A percentile compares a stretch with the other conserved stretches of the same genome.
Evolutionary conservation across 2,113 vertebrate species (phyloP).

Genomic region (Junco hyemalis): DNA sequence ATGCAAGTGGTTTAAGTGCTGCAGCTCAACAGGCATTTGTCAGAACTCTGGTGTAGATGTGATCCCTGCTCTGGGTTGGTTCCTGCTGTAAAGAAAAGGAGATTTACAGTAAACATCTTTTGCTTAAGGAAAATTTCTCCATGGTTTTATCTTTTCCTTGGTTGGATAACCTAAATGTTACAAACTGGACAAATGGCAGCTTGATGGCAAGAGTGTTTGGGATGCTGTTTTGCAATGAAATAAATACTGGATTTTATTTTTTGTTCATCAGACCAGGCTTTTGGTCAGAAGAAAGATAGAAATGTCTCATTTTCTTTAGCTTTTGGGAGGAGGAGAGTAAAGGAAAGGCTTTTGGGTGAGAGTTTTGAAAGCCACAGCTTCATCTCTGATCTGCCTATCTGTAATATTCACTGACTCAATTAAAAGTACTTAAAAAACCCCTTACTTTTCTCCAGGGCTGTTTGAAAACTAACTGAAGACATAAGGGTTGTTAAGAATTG

Average conservation of each 20-base stretch:
- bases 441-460: not conserved
- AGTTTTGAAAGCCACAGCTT: not conserved
- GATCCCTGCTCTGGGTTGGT: not conserved
- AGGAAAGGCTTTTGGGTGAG: not conserved
- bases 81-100: not conserved
- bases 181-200: not conserved
- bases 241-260: not conserved
- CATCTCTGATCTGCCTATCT: not conserved
- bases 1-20: slow-evolving; percentile 51
- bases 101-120: not conserved
- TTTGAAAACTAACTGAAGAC: not conserved
- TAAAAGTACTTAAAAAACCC: not conserved
- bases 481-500: not conserved
- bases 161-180: not conserved
- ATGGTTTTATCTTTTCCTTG: not conserved
- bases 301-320: not conserved
- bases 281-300: not conserved
- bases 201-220: not conserved
- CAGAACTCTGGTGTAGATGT: not conserved
- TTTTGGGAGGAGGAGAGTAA: not conserved
- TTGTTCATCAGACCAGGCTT: not conserved
- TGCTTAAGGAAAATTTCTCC: not conserved
- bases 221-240: not conserved
- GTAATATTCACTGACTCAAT: not conserved
- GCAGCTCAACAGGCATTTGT: slow-evolving; percentile 24